phyloP scores from a whole-genome alignment of 2,888 invertebrate genomes.

The Lordiphosa andalusiaca region DNA sequence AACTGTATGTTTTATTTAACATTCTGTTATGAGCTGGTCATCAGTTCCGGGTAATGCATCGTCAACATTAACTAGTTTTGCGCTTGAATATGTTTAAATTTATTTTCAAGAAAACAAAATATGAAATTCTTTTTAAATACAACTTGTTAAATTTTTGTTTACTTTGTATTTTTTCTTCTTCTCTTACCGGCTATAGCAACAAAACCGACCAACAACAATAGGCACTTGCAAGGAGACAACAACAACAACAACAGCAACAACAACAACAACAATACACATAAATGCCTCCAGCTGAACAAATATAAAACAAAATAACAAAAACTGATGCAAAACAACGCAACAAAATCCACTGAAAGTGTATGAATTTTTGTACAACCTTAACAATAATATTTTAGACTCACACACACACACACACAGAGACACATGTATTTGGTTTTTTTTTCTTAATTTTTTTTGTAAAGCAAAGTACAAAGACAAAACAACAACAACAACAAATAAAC shows the following conservation, averaged over 20 bases:
- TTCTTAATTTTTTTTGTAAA: constrained; percentile 2
- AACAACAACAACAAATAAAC: constrained; percentile 10
- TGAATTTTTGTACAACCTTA: constrained; percentile 1
- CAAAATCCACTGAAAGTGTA: constrained; percentile 11
- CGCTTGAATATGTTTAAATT: not conserved
- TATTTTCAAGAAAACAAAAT: constrained; percentile 1
- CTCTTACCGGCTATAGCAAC: constrained; percentile 31
- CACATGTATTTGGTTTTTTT: not conserved
- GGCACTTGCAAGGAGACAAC: constrained; percentile 30
- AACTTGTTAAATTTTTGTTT: not conserved
- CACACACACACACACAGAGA: not conserved
- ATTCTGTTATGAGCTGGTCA: no score
- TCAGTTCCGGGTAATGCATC: no score
- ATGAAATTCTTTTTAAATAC: not conserved
- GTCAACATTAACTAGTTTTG: no score
- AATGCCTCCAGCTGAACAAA: constrained; percentile 68
- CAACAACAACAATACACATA: constrained; percentile 12
- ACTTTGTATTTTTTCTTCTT: constrained; percentile 9
- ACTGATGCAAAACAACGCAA: constrained; percentile 4
- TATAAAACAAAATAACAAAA: constrained; percentile 43
- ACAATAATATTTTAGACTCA: constrained; percentile 6
- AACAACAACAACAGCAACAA: constrained; percentile 22
- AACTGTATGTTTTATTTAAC: no score
- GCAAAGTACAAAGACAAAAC: constrained; percentile 34
- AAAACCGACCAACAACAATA: constrained; percentile 16